A percentile compares a stretch with the other conserved stretches of the same genome.
Conservation (phyloP, 1,140 invertebrate species). For the Nylanderia fulva region DNA sequence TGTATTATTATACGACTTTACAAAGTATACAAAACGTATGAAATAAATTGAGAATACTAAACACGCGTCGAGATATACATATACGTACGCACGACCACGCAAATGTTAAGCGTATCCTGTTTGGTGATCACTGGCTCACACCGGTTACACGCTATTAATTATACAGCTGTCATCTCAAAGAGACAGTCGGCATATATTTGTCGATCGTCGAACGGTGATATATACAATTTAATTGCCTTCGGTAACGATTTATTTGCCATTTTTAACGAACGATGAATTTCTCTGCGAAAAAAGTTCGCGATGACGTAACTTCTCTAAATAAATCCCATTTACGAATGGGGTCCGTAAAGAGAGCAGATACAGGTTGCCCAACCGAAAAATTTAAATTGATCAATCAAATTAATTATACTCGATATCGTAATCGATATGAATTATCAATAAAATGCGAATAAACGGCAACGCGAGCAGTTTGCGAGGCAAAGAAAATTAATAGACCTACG, state of each 20-base stretch:
- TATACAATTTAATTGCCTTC: slow-evolving; percentile 12
- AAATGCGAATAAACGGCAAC: background rate
- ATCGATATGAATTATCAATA: too few relatives aligned
- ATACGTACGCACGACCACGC: background rate
- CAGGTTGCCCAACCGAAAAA: background rate
- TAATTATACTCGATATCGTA: background rate
- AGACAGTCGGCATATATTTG: slow-evolving; percentile 18
- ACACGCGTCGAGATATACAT: background rate
- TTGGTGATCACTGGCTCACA: background rate
- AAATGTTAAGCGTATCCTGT: slow-evolving; percentile 17
- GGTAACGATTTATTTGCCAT: slow-evolving; percentile 36
- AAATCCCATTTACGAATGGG: background rate
- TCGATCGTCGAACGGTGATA: slow-evolving; percentile 18
- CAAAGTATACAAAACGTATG: background rate
- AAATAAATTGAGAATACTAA: slow-evolving; percentile 15
- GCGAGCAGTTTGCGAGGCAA: background rate
- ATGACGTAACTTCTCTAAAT: background rate
- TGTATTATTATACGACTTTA: background rate
- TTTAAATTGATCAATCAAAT: background rate
- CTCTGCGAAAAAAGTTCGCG: slow-evolving; percentile 3
- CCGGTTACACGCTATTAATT: slow-evolving; percentile 20
- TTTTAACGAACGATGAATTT: background rate
- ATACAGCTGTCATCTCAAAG: slow-evolving; percentile 21
- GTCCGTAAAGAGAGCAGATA: background rate
- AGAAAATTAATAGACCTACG: slow-evolving; percentile 73